A percentile compares a stretch with the other conserved stretches of the same genome.
Conservation (phyloP, 2,797 vertebrate genomes). For the Sebastes trivittatus region DNA sequence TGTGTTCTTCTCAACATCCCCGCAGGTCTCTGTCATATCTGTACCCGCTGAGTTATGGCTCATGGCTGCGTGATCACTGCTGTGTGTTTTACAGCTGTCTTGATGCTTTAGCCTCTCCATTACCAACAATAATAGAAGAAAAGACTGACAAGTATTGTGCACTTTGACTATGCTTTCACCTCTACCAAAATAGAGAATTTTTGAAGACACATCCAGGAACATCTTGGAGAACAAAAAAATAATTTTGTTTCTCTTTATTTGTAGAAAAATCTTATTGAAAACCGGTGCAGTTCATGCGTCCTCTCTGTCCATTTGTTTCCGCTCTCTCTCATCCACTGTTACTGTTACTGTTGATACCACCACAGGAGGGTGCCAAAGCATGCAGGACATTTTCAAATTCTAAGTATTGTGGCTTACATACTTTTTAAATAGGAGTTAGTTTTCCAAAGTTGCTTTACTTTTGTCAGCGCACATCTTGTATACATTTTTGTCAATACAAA, state of each 20-base stretch:
- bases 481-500: not conserved
- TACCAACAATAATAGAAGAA: not conserved
- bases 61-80: not conserved
- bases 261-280: not conserved
- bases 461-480: not conserved
- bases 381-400: not conserved
- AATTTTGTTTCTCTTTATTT: not conserved
- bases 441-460: not conserved
- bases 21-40: constrained; percentile 14
- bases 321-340: not conserved
- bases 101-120: not conserved
- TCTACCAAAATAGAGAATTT: not conserved
- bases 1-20: not conserved
- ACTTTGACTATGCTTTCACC: not conserved
- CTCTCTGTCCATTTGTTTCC: not conserved
- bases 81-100: constrained; percentile 3
- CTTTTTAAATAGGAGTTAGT: not conserved
- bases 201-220: not conserved
- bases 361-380: not conserved
- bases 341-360: not conserved
- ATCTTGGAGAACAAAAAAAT: not conserved
- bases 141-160: not conserved
- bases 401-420: not conserved
- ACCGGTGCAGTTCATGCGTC: not conserved
- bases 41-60: not conserved